phyloP scores from a whole-genome alignment of 2,888 invertebrate genomes.

The Ctena decussata region DNA sequence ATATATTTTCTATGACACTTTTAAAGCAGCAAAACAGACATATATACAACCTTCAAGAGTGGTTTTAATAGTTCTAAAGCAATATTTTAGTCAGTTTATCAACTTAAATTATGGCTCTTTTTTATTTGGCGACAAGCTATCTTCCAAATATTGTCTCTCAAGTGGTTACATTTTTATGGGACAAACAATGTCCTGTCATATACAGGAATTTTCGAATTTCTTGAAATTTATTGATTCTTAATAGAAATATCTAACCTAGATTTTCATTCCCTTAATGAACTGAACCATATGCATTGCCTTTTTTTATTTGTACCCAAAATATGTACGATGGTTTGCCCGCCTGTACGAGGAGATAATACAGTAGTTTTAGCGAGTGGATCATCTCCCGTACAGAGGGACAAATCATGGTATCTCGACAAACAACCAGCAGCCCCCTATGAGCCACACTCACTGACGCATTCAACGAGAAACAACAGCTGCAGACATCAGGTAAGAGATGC shows the following conservation, averaged over 20 bases:
- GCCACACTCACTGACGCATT: no score
- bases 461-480: no score
- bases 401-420: no score
- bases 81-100: slow-evolving; percentile 69
- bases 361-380: no score
- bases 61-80: slow-evolving; percentile 35
- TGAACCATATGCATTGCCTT: no score
- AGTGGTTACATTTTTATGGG: slow-evolving; percentile 56
- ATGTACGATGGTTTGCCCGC: no score
- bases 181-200: slow-evolving; percentile 56
- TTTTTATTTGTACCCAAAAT: no score
- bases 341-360: no score
- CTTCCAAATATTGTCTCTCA: slow-evolving; percentile 59
- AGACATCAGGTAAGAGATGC: no score
- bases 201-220: slow-evolving; percentile 47
- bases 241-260: background rate
- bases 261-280: background rate
- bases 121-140: slow-evolving; percentile 60
- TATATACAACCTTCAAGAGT: slow-evolving; percentile 60
- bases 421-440: no score
- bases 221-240: slow-evolving; percentile 41
- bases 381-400: no score
- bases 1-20: slow-evolving; percentile 19
- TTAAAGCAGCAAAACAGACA: slow-evolving; percentile 22
- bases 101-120: slow-evolving; percentile 63